Percentiles rank a stretch among this genome's conserved stretches.
phyloP scores from a whole-genome alignment of 2,797 vertebrate species.

The Galaxias olidus region DNA sequence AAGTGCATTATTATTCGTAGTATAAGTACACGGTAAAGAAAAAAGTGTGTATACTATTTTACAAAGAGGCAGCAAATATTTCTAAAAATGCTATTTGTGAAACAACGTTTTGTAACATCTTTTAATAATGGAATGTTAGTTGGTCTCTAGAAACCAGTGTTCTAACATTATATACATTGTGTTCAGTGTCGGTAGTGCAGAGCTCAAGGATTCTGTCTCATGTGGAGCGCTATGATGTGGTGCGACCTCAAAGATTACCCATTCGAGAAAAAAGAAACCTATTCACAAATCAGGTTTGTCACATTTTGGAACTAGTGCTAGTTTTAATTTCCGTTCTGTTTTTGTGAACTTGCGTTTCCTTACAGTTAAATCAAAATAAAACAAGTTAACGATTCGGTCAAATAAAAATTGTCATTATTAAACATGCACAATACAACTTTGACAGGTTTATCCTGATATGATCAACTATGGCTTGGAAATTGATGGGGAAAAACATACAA shows the following conservation, averaged over 20 bases:
- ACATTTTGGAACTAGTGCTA: no score
- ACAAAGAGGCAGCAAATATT: background rate
- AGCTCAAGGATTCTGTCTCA: slow-evolving; percentile 47
- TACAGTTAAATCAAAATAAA: no score
- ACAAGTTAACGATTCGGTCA: background rate
- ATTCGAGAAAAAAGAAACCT: slow-evolving; percentile 57
- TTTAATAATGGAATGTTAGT: background rate
- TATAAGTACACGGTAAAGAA: no score
- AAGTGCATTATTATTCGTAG: slow-evolving; percentile 8
- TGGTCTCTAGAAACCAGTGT: background rate
- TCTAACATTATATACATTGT: background rate
- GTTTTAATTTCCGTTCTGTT: no score
- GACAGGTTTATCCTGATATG: slow-evolving; percentile 73
- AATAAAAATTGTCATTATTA: background rate
- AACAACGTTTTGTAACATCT: background rate
- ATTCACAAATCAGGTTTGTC: slow-evolving; percentile 56
- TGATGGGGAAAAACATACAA: slow-evolving; percentile 70
- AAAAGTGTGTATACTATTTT: no score
- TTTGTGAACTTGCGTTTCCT: no score
- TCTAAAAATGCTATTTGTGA: background rate
- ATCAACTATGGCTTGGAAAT: slow-evolving; percentile 74
- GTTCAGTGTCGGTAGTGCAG: slow-evolving; percentile 46
- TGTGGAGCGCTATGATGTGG: slow-evolving; percentile 68
- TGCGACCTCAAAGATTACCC: slow-evolving; percentile 68
- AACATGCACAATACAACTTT: background rate